Base-by-base conservation (phyloP, 2,797 vertebrate species). In the Pseudochaenichthys georgianus region DNA sequence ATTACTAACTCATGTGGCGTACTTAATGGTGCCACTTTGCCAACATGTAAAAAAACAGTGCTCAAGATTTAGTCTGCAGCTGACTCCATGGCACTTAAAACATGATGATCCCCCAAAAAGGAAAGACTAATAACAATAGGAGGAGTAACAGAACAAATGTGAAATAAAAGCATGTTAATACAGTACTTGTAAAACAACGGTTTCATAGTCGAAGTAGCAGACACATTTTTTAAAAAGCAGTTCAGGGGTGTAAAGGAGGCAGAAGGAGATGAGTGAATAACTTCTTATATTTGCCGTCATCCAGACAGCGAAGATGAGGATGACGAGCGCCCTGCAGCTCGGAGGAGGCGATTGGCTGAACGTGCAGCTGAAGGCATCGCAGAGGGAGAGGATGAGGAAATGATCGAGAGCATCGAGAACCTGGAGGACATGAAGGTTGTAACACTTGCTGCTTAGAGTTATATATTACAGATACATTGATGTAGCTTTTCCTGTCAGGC, bases 371-470 rank as follows among this genome's bases (percentile, higher is more conserved):
- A 99, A 2, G 97, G 97, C 0, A 53, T 89, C 0, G 90, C 93
- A 0, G 98, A 98, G 0, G 94, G 91, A 0, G 98, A 99, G 0
- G 95, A 96, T 0, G 98, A 99, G 58, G 98, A 99, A 64, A 98
- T 99, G 98, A 99, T 99, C 0, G 98, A 99, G 90, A 99, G 98
- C 91, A 98, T 99, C 0, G 98, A 99, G 89, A 99, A 99, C 88
- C 90, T 99, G 89, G 98, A 99, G 81, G 98, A 99, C 87, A 98
- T 99, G 96, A 99, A 99, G 87, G 93, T 93, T 17, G 82, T 61
- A 9, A 2, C 2, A 11, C 11, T 16, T 11, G 16, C 51, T 31
- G 12, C 41, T 62, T 0, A 6, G 15, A n/a, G 8, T 38, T 28
- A 19, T n/a, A 17, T 28, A 54, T 5, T 5, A 16, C 2, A 38